Base-by-base conservation (phyloP, 1,140 invertebrate genomes). In the Dendrolimus kikuchii region DNA sequence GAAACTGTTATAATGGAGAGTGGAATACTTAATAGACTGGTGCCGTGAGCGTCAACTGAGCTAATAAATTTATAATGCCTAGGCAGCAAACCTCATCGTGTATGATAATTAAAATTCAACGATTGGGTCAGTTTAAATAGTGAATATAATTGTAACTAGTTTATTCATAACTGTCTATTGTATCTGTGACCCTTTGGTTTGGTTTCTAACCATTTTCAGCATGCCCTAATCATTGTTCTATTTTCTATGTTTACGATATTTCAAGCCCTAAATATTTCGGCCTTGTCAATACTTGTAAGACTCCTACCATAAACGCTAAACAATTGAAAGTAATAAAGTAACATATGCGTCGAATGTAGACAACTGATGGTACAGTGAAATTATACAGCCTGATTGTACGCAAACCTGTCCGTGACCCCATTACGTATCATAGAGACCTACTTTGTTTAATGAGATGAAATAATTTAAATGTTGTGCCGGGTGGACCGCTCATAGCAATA, bases 41-140 rank as follows among this genome's bases (percentile, higher is more conserved):
- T 65, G 46, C 51, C 55, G 49, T 53, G 50, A 43, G 42, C 44
- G 41, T 37, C 36, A 38, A 8, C 51, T 48, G 49, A 57, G 59
- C 50, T 68, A 62, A 69, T 79, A 74, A 74, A 81, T 81, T 71
- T 77, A 70, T 75, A 77, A 80, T 68, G 72, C 64, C 53, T 55
- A 53, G 52, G 49, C 52, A 61, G 66, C 52, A 41, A 64, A 63
- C 64, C 71, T 81, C 75, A 77, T 77, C 60, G 61, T 43, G 58
- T 77, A 81, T 79, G 71, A 77, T 77, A 79, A 81, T 81, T 68
- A 63, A 72, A 77, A 77, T 65, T 71, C 65, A 70, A 71, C 64
- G 63, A 67, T 61, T 76, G 68, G 59, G 65, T 63, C 62, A 68
- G 67, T 71, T 69, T 62, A 50, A 56, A 53, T 68, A 67, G 70